Conservation (phyloP, 2,797 vertebrate species). For the Varecia variegata region DNA sequence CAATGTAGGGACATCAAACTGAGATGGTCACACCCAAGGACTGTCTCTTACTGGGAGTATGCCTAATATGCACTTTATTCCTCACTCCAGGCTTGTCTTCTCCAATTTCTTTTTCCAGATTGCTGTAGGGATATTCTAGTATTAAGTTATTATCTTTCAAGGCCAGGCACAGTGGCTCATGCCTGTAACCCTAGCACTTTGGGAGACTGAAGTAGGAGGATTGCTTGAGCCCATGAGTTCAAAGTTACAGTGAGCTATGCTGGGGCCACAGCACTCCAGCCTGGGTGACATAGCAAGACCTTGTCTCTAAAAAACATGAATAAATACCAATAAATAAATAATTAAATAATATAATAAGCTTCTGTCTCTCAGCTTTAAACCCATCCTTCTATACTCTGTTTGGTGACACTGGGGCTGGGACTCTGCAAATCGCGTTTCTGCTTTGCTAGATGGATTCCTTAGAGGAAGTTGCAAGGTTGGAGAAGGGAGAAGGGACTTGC, state of each 20-base stretch:
- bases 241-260: neutral
- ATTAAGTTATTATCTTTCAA: neutral
- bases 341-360: neutral
- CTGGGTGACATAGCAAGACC: neutral
- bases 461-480: neutral
- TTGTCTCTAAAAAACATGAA: neutral
- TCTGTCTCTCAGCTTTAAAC: neutral
- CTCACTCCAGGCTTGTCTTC: neutral
- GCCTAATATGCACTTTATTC: neutral
- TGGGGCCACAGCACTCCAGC: neutral
- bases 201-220: neutral
- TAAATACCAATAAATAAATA: neutral
- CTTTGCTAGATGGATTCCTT: neutral
- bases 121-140: neutral
- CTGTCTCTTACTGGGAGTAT: neutral
- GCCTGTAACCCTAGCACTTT: neutral
- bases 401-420: neutral
- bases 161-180: neutral
- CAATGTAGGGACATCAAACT: neutral
- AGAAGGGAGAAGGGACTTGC: neutral
- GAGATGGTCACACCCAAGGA: neutral
- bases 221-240: neutral
- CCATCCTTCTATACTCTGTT: neutral
- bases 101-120: neutral
- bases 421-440: neutral